A percentile compares a stretch with the other conserved stretches of the same genome.
phyloP scores from a whole-genome alignment of 2,797 vertebrate genomes.

The Margarornis squamiger region DNA sequence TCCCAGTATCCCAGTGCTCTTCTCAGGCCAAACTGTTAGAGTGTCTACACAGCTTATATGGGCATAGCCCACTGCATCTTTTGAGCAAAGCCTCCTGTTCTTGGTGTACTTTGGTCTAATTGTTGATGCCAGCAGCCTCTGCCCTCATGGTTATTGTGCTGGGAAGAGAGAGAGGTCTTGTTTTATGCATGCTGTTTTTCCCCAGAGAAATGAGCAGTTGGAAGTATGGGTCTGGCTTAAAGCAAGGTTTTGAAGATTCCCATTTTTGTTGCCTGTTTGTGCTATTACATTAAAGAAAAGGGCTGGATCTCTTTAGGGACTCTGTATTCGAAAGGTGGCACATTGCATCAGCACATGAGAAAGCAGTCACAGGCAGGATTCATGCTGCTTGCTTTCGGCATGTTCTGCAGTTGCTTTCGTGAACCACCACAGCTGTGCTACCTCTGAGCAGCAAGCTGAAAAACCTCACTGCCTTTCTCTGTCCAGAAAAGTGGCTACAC shows the following conservation, averaged over 20 bases:
- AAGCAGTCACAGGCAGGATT: background rate
- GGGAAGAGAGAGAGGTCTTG: background rate
- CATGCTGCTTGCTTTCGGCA: background rate
- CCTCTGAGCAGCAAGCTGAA: background rate
- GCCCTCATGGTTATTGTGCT: background rate
- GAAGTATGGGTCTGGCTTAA: background rate
- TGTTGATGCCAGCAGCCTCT: background rate
- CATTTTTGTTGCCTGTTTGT: background rate
- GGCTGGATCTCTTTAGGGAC: background rate
- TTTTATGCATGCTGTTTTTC: background rate
- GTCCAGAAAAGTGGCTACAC: background rate
- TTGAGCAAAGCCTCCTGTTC: background rate
- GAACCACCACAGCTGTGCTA: background rate
- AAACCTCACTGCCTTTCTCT: background rate
- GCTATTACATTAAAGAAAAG: background rate
- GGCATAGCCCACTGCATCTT: background rate
- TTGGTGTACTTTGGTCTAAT: background rate
- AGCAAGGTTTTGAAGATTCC: background rate
- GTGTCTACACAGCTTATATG: background rate
- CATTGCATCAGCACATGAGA: background rate
- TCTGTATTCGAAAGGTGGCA: background rate
- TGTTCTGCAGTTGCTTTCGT: background rate
- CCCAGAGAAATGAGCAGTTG: background rate
- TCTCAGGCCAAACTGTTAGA: background rate
- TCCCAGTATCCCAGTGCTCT: background rate